A percentile compares a stretch with the other conserved stretches of the same genome.
phyloP scores from a whole-genome alignment of 2,888 invertebrate species.

The Torymus aiolomorphi region DNA sequence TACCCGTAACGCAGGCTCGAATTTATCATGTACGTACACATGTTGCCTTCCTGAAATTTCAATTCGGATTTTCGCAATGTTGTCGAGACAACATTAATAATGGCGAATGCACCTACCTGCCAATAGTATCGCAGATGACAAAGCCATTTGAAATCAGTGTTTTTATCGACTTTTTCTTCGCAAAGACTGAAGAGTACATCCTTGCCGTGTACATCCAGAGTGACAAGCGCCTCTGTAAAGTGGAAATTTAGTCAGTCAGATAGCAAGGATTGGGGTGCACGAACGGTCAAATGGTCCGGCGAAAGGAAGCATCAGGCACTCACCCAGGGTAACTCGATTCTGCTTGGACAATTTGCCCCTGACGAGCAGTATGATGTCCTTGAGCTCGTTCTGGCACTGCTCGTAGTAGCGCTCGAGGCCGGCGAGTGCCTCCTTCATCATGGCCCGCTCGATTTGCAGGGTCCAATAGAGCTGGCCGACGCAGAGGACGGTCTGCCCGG shows the following conservation, averaged over 20 bases:
- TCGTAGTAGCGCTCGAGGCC: conserved; percentile 82
- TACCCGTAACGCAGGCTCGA: conserved; percentile 92
- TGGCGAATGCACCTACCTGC: conserved; percentile 77
- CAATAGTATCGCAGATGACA: conserved; percentile 91
- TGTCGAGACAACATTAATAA: too few relatives aligned
- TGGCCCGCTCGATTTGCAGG: conserved; percentile 88
- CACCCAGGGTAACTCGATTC: conserved; percentile 91
- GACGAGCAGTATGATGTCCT: conserved; percentile 88
- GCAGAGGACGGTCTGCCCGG: conserved; percentile 92
- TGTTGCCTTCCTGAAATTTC: conserved; percentile 76
- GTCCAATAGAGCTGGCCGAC: conserved; percentile 94
- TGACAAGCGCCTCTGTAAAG: conserved; percentile 87
- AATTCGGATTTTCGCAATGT: neutral
- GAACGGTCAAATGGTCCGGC: neutral
- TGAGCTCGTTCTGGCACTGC: conserved; percentile 88
- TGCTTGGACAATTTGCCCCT: conserved; percentile 90
- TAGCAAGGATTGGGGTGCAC: too few relatives aligned
- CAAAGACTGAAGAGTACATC: conserved; percentile 88
- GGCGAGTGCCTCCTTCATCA: conserved; percentile 77
- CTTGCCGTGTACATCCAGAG: conserved; percentile 94
- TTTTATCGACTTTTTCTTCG: conserved; percentile 80
- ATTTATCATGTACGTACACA: conserved; percentile 92
- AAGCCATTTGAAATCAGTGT: conserved; percentile 94
- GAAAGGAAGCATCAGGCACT: conserved; percentile 47
- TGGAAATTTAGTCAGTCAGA: too few relatives aligned